Evolutionary conservation across 2,113 vertebrate species (phyloP), one percentile per base, ranked within the genome.

Genomic region (Haemorhous mexicanus): DNA sequence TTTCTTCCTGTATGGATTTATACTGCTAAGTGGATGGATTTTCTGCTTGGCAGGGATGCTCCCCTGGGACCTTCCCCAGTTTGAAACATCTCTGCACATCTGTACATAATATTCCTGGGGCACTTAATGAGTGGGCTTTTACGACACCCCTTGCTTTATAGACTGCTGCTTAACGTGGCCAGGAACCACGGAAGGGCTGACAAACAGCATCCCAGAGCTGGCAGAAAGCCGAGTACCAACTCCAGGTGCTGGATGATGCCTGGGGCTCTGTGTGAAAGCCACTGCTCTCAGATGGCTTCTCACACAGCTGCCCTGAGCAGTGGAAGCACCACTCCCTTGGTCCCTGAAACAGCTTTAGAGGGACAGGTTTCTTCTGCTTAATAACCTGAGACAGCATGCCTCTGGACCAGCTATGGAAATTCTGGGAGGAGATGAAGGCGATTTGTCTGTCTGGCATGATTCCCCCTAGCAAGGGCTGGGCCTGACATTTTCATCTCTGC

Each of bases 1-100:
- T 96, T 93, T 95, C 96, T 97, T 97, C 96, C 96, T 95, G 95
- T 92, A 95, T 94, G 91, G 95, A 95, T 96, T 97, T 95, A 95
- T 93, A 46, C 70, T 68, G 84, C 74, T 95, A 96, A 95, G 95
- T 96, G 96, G 91, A 94, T 94, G 91, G 95, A 97, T 97, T 97
- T 97, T 96, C 95, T 95, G 95, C 95, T 96, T 95, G 91, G 95
- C 89, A 92, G 81, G 89, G 95, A 89, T 41, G n/a, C 26, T 94
- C 96, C 77, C 59, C 32, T 44, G 74, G 53, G 96, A 94, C 69
- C n/a, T 82, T 95, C 87, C 53, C 49, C 47, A 88, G 87, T 94
- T 93, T 16, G 72, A 94, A 96, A 96, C 94, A 78, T 95, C 94
- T 94, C 87, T 41, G 63, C 85, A 95, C 95, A 95, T 96, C 96